phyloP scores from a whole-genome alignment of 2,888 invertebrate genomes.

The Troides aeacus region DNA sequence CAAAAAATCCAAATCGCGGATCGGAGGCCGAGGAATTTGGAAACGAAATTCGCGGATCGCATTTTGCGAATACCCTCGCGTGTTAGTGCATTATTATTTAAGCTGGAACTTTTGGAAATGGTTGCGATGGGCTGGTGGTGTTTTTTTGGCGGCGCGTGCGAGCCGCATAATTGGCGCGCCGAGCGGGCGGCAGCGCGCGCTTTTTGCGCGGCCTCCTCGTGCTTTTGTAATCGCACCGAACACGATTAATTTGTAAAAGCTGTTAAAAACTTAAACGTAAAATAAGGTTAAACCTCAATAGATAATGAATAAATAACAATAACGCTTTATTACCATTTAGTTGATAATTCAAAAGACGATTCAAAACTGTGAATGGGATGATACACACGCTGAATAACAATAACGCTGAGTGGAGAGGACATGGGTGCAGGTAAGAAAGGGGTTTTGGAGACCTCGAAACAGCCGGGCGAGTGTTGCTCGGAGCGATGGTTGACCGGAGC shows the following conservation, averaged over 20 bases:
- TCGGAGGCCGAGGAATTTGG: slow-evolving; percentile 66
- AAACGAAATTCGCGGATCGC: slow-evolving; percentile 76
- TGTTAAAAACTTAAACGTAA: too few species aligned
- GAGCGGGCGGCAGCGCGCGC: slow-evolving; percentile 52
- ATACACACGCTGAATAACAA: slow-evolving; percentile 12
- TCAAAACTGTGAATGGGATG: slow-evolving; percentile 12
- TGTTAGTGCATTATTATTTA: slow-evolving; percentile 80
- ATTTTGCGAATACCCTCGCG: slow-evolving; percentile 78
- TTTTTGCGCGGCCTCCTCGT: slow-evolving; percentile 45
- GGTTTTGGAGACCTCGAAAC: slow-evolving; percentile 57
- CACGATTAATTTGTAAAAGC: background rate
- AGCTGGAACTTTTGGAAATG: slow-evolving; percentile 71
- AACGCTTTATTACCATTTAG: slow-evolving; percentile 1
- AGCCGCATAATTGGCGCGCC: slow-evolving; percentile 70
- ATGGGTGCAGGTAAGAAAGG: slow-evolving; percentile 67
- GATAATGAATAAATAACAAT: slow-evolving; percentile 1
- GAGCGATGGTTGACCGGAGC: slow-evolving; percentile 55
- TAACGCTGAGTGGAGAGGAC: slow-evolving; percentile 14
- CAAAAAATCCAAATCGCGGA: slow-evolving; percentile 60
- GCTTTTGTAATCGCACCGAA: slow-evolving; percentile 5
- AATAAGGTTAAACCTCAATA: too few species aligned
- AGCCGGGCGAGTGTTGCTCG: slow-evolving; percentile 59
- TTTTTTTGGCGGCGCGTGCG: slow-evolving; percentile 78
- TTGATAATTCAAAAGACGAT: slow-evolving; percentile 6
- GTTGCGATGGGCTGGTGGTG: slow-evolving; percentile 61